A percentile compares a stretch with the other conserved stretches of the same genome.
Evolutionary conservation across 2,113 vertebrate genomes (phyloP).

Genomic region (Nematolebias whitei): DNA sequence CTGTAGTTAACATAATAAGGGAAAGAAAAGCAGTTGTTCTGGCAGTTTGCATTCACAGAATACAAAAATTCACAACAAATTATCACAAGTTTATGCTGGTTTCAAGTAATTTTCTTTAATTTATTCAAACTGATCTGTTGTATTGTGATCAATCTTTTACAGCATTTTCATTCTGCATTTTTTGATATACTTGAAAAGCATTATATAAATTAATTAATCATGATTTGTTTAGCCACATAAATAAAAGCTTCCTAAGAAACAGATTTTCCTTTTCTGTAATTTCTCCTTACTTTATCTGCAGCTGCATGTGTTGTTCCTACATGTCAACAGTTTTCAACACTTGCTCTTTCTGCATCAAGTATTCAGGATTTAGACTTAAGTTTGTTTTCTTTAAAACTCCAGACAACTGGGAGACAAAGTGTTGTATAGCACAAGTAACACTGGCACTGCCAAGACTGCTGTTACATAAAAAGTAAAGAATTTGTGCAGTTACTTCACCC

Average conservation of each 20-base stretch:
- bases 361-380: too few species aligned
- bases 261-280: not conserved
- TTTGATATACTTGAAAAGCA: not conserved
- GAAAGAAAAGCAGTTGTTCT: not conserved
- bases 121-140: conserved; percentile 7
- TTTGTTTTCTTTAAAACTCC: not conserved
- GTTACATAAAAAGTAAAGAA: not conserved
- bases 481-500: not conserved
- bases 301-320: not conserved
- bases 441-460: not conserved
- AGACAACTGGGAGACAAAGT: too few species aligned
- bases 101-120: conserved; percentile 32
- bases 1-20: conserved; percentile 22
- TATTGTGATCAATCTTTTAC: not conserved
- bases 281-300: not conserved
- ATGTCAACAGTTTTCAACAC: not conserved
- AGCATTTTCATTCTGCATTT: not conserved
- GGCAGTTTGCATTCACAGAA: conserved; percentile 30
- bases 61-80: conserved; percentile 4
- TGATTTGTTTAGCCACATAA: not conserved
- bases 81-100: conserved; percentile 12
- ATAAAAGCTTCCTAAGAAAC: not conserved
- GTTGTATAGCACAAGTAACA: not conserved
- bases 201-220: conserved; percentile 5
- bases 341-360: not conserved